These are phyloP conservation scores for Merluccius polli DNA, from an alignment of 2,797 vertebrate genomes.

Conservation along the genomic window DNA sequence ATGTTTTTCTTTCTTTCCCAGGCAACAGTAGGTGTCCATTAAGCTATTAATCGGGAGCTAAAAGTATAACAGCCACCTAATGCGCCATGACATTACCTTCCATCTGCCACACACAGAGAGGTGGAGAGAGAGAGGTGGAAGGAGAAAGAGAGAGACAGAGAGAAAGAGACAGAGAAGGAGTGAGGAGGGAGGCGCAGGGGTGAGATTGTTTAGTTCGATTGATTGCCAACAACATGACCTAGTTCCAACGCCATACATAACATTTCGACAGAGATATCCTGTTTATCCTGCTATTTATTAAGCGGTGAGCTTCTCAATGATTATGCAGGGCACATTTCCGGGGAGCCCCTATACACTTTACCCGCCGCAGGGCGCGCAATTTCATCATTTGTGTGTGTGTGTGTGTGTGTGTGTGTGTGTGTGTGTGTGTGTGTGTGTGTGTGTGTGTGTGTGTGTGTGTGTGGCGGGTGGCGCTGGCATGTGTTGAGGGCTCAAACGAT, in stretches of 20 bases:
- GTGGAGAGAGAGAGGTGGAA: neutral
- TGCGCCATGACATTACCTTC: constrained; percentile 71
- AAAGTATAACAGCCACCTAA: constrained; percentile 77
- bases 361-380: neutral
- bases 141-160: no score
- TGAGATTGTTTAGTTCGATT: neutral
- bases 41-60: constrained; percentile 75
- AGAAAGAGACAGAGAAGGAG: neutral
- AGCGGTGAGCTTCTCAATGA: neutral
- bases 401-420: no score
- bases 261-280: neutral
- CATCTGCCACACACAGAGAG: constrained; percentile 59
- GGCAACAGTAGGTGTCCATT: constrained; percentile 67
- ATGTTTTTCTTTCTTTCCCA: constrained; percentile 49
- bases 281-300: neutral
- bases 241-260: neutral
- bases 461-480: no score
- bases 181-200: neutral
- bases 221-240: neutral
- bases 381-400: neutral
- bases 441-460: no score
- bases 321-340: neutral
- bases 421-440: neutral
- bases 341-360: neutral
- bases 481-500: neutral